Conservation (phyloP, 2,888 invertebrate genomes). For the Synanthedon formicaeformis region DNA sequence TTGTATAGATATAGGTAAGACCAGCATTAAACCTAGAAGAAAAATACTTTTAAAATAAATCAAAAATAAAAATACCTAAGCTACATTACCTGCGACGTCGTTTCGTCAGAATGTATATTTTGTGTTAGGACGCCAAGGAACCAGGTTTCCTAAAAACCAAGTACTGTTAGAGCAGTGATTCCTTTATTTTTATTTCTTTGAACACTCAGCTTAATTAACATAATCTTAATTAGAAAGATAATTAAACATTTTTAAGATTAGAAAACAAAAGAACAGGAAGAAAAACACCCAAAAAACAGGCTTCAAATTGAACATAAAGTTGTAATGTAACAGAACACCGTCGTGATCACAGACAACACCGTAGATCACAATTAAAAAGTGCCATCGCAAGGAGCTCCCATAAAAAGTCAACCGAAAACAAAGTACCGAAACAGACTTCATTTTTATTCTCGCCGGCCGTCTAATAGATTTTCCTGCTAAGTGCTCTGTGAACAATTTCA, state of each 20-base stretch:
- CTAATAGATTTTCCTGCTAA: constrained; percentile 61
- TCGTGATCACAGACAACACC: constrained; percentile 1
- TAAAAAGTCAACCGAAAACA: constrained; percentile 4
- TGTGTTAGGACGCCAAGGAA: too few relatives aligned
- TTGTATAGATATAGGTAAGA: too few relatives aligned
- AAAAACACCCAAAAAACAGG: not conserved
- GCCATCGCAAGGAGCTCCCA: constrained; percentile 2
- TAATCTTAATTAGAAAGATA: too few relatives aligned
- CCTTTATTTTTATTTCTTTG: too few relatives aligned
- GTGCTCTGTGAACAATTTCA: constrained; percentile 59
- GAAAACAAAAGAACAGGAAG: not conserved
- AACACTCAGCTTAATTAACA: too few relatives aligned
- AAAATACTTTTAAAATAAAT: too few relatives aligned
- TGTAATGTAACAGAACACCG: constrained; percentile 1
- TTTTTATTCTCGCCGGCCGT: constrained; percentile 18
- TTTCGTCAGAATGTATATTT: too few relatives aligned
- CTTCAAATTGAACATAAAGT: not conserved
- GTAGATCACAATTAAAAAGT: constrained; percentile 6
- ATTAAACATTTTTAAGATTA: not conserved
- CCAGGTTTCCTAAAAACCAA: too few relatives aligned
- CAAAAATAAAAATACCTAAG: too few relatives aligned
- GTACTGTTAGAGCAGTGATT: too few relatives aligned
- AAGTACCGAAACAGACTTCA: constrained; percentile 15
- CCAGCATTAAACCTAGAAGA: too few relatives aligned
- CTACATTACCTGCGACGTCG: too few relatives aligned